Evolutionary conservation across 2,797 vertebrate genomes (phyloP).

Genomic region (Trachops cirrhosus): DNA sequence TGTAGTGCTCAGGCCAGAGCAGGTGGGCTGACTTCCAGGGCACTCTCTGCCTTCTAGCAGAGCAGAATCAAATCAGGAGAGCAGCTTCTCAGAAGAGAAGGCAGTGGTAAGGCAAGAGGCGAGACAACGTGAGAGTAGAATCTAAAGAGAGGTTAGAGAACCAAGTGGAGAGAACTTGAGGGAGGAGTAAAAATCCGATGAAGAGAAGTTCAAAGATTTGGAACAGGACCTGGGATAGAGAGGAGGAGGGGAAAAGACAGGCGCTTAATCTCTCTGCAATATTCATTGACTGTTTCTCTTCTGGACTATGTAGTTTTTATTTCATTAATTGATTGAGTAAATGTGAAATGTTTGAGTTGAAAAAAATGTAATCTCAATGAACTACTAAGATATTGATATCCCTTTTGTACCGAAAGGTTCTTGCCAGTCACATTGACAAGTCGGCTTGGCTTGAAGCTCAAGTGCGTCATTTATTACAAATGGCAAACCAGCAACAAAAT

Average conservation of each 20-base stretch:
- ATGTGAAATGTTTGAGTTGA: slow-evolving; percentile 15
- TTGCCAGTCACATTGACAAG: slow-evolving; percentile 84
- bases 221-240: not conserved
- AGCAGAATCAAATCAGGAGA: not conserved
- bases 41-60: not conserved
- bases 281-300: not conserved
- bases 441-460: slow-evolving; percentile 85
- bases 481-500: slow-evolving; percentile 83
- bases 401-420: slow-evolving; percentile 77
- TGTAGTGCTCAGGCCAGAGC: not conserved
- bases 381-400: not conserved
- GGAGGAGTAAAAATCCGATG: not conserved
- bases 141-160: not conserved
- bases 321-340: not conserved
- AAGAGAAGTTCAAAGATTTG: not conserved
- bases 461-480: slow-evolving; percentile 85
- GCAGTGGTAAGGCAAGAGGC: not conserved
- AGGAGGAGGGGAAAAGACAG: not conserved
- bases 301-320: not conserved
- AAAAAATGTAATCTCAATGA: not conserved
- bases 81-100: not conserved
- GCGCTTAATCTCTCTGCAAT: not conserved
- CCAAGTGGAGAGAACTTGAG: not conserved
- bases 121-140: not conserved
- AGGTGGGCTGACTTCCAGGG: not conserved